Percentiles rank a stretch among this genome's conserved stretches.
Evolutionary conservation across 2,888 invertebrate genomes (phyloP).

Genomic region (Tenthredo distinguenda): DNA sequence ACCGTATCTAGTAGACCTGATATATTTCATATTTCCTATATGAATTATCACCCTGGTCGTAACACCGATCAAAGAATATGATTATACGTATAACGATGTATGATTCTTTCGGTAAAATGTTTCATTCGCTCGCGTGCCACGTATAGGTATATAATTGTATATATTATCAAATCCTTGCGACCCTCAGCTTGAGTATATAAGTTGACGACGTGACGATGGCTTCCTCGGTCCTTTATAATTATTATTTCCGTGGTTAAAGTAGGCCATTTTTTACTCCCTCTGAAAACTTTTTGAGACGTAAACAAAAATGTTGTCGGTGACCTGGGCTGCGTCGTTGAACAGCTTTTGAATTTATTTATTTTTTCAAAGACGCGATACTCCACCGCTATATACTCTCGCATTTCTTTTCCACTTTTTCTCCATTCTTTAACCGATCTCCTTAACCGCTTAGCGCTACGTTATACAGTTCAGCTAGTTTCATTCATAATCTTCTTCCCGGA

Average conservation of each 20-base stretch:
- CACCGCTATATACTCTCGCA: neutral
- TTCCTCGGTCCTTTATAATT: conserved; percentile 37
- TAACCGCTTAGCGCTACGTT: conserved; percentile 1
- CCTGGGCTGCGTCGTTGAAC: conserved; percentile 49
- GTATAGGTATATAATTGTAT: neutral
- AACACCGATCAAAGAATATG: neutral
- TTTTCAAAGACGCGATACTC: conserved; percentile 44
- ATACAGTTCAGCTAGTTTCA: neutral
- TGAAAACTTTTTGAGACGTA: conserved; percentile 7
- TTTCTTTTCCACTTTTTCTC: conserved; percentile 20
- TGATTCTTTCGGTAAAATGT: neutral
- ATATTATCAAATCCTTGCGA: conserved; percentile 10
- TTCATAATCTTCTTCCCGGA: conserved; percentile 14
- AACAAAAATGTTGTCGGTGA: conserved; percentile 47
- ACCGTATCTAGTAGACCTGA: conserved; percentile 15
- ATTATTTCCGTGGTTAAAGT: conserved; percentile 40
- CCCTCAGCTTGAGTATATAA: neutral
- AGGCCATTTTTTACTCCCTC: conserved; percentile 25
- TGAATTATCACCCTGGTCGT: neutral
- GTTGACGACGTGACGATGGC: conserved; percentile 13
- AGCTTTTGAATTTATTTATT: conserved; percentile 54
- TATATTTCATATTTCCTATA: neutral
- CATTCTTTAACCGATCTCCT: conserved; percentile 12
- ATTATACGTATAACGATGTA: neutral
- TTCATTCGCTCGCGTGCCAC: conserved; percentile 3